A percentile compares a stretch with the other conserved stretches of the same genome.
phyloP scores from a whole-genome alignment of 2,888 invertebrate genomes.

The Drosophila paracracens region DNA sequence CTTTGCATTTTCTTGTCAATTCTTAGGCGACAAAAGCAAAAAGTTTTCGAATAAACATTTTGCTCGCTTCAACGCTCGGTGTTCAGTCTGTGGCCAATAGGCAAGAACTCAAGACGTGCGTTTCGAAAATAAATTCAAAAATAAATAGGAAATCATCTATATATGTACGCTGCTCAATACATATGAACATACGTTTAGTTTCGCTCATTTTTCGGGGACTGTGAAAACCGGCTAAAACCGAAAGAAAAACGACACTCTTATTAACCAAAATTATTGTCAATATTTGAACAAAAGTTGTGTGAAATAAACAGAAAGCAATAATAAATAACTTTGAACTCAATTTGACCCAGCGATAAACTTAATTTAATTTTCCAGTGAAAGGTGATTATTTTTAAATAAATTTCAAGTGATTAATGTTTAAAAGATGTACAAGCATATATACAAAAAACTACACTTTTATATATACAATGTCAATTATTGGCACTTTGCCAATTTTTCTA shows the following conservation, averaged over 20 bases:
- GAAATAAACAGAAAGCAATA: constrained; percentile 11
- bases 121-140: constrained; percentile 31
- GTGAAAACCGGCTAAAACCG: constrained; percentile 56
- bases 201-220: constrained; percentile 47
- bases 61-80: constrained; percentile 32
- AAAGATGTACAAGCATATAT: neutral
- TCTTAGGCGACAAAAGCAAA: constrained; percentile 46
- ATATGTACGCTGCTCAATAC: constrained; percentile 25
- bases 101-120: constrained; percentile 69
- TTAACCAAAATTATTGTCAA: constrained; percentile 39
- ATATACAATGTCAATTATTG: constrained; percentile 37
- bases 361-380: constrained; percentile 29
- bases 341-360: constrained; percentile 3
- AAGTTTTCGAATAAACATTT: constrained; percentile 44
- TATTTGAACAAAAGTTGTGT: constrained; percentile 21
- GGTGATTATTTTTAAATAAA: constrained; percentile 40
- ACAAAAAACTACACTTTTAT: neutral
- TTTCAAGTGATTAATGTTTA: constrained; percentile 5
- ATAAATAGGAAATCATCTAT: constrained; percentile 18
- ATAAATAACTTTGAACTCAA: neutral
- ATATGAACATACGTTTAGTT: constrained; percentile 24
- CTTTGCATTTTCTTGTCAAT: constrained; percentile 14
- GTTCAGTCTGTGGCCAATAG: constrained; percentile 65
- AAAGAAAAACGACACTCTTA: constrained; percentile 14
- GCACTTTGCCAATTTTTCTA: constrained; percentile 43